A percentile compares a stretch with the other conserved stretches of the same genome.
phyloP scores from a whole-genome alignment of 2,113 vertebrate species.

The Copsychus sechellarum region DNA sequence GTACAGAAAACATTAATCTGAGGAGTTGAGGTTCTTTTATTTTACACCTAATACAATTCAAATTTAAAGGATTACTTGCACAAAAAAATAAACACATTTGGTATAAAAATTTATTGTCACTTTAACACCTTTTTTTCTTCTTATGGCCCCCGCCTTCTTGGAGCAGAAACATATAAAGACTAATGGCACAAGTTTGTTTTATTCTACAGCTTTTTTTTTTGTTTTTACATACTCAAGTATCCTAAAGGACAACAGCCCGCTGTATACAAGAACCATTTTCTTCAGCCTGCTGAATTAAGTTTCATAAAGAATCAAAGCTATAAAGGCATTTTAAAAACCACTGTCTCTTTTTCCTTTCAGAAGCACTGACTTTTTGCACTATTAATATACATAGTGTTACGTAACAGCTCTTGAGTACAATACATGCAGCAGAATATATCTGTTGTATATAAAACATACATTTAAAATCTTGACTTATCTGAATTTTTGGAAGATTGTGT shows the following conservation, averaged over 20 bases:
- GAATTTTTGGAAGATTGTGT: constrained; percentile 76
- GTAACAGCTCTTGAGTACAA: constrained; percentile 81
- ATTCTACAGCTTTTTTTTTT: constrained; percentile 75
- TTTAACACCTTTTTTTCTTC: constrained; percentile 76
- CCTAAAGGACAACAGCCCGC: constrained; percentile 80
- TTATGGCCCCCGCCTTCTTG: constrained; percentile 74
- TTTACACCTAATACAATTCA: constrained; percentile 85
- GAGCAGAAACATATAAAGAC: constrained; percentile 85
- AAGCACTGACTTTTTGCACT: constrained; percentile 77
- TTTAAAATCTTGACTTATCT: constrained; percentile 71
- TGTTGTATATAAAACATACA: constrained; percentile 80
- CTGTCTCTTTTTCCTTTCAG: constrained; percentile 66
- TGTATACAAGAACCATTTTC: constrained; percentile 78
- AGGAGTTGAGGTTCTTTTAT: constrained; percentile 72
- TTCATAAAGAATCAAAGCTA: constrained; percentile 82
- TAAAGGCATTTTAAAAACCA: constrained; percentile 82
- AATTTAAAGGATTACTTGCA: constrained; percentile 84
- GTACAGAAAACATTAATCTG: constrained; percentile 62
- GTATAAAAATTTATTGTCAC: constrained; percentile 87
- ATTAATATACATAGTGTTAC: constrained; percentile 80
- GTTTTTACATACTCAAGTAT: constrained; percentile 77
- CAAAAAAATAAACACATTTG: constrained; percentile 87
- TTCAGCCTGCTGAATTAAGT: constrained; percentile 85
- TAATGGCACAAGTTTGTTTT: constrained; percentile 76
- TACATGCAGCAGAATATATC: constrained; percentile 81